Percentiles rank a stretch among this genome's conserved stretches.
Evolutionary conservation across 2,113 vertebrate species (phyloP).

Genomic region (Merops nubicus): DNA sequence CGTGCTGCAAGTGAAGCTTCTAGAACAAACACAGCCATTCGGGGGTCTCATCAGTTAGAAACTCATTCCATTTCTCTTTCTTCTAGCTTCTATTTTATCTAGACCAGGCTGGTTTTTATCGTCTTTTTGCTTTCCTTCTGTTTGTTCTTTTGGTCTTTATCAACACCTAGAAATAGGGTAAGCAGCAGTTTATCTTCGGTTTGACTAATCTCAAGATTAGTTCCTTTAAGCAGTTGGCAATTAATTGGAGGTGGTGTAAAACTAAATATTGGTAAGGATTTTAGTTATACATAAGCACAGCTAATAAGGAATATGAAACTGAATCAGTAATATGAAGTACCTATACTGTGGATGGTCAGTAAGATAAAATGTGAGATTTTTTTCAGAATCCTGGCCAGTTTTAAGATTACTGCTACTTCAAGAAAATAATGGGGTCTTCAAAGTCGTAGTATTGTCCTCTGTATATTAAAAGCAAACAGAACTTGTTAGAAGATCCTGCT

Average conservation of each 20-base stretch:
- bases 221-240: neutral
- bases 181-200: neutral
- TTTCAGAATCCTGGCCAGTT: neutral
- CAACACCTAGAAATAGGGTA: neutral
- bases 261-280: neutral
- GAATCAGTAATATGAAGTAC: too few species aligned
- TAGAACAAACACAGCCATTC: neutral
- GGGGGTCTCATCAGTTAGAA: neutral
- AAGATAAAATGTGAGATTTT: neutral
- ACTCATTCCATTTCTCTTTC: neutral
- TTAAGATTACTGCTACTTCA: neutral
- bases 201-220: neutral
- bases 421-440: neutral
- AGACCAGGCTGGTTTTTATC: fast-evolving
- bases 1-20: neutral
- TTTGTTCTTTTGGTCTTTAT: neutral
- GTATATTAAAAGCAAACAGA: neutral
- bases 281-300: neutral
- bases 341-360: neutral
- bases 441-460: neutral
- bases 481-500: neutral
- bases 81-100: neutral
- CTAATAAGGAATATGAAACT: neutral
- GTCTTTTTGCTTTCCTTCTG: neutral
- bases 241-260: neutral